These are phyloP conservation scores for Cyphomyrus plagiostoma DNA, from an alignment of 2,113 vertebrate genomes.

Conservation along the genomic window DNA sequence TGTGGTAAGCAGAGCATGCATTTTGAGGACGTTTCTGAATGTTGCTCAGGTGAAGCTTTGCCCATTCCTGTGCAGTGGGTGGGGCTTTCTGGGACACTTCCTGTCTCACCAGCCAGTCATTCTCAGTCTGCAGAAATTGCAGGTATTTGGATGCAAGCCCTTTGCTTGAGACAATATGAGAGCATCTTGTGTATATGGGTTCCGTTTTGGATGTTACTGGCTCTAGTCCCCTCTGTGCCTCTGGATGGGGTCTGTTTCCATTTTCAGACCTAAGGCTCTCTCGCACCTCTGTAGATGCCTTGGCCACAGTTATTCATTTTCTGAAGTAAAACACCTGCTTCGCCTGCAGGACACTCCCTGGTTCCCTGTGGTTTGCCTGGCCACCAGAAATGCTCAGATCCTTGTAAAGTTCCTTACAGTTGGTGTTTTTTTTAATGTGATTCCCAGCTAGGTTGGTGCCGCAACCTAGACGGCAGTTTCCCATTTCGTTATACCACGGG, in stretches of 20 bases:
- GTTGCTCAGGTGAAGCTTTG: background rate
- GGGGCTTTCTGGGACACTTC: background rate
- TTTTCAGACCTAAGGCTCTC: background rate
- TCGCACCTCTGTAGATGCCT: background rate
- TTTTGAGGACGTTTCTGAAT: background rate
- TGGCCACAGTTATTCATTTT: background rate
- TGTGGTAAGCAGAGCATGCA: background rate
- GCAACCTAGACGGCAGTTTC: background rate
- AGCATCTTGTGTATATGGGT: background rate
- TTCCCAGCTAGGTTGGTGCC: background rate
- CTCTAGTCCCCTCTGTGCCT: background rate
- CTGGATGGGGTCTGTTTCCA: background rate
- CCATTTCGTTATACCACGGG: background rate
- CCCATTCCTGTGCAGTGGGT: background rate
- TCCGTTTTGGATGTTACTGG: background rate
- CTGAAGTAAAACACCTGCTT: background rate
- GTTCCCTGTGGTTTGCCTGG: background rate
- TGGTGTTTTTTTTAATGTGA: background rate
- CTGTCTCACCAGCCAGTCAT: background rate
- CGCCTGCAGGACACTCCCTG: background rate
- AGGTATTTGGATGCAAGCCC: background rate
- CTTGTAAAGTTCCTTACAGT: background rate
- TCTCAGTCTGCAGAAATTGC: background rate
- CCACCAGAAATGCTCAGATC: background rate
- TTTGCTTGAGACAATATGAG: background rate